Conservation (phyloP, 2,797 vertebrate species). For the Oreonectes daqikongensis region DNA sequence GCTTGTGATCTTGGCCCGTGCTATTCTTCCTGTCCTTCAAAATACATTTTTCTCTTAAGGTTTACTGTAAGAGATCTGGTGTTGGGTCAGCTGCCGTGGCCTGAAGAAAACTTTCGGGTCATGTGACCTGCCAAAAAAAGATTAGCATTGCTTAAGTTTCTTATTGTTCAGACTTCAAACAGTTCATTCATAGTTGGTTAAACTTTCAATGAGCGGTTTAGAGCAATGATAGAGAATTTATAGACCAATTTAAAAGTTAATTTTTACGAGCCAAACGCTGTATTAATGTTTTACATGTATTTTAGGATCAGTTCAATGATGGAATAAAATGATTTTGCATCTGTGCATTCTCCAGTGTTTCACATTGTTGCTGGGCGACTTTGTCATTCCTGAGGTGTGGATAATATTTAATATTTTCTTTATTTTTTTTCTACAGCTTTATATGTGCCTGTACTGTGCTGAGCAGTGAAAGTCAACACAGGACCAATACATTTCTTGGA, state of each 20-base stretch:
- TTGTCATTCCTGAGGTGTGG: no score
- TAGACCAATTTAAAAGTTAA: no score
- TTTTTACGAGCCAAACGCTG: no score
- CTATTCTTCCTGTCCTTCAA: neutral
- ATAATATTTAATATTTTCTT: no score
- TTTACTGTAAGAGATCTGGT: neutral
- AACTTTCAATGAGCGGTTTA: neutral
- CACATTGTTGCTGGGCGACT: no score
- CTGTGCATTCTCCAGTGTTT: no score
- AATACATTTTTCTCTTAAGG: neutral
- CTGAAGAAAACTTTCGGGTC: neutral
- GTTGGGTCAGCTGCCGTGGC: slow-evolving; percentile 31
- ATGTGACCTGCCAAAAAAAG: slow-evolving; percentile 15
- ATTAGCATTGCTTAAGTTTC: neutral
- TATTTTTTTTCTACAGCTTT: no score
- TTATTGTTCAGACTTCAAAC: neutral
- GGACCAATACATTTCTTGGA: slow-evolving; percentile 34
- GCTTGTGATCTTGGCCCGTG: neutral
- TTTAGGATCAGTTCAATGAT: no score
- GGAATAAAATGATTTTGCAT: no score
- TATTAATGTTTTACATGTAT: no score
- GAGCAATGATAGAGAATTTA: neutral
- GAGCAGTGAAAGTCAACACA: slow-evolving; percentile 7
- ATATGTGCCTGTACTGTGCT: neutral
- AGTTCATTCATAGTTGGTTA: neutral